phyloP scores from a whole-genome alignment of 1,140 invertebrate genomes.

The Trypoxylus dichotomus region DNA sequence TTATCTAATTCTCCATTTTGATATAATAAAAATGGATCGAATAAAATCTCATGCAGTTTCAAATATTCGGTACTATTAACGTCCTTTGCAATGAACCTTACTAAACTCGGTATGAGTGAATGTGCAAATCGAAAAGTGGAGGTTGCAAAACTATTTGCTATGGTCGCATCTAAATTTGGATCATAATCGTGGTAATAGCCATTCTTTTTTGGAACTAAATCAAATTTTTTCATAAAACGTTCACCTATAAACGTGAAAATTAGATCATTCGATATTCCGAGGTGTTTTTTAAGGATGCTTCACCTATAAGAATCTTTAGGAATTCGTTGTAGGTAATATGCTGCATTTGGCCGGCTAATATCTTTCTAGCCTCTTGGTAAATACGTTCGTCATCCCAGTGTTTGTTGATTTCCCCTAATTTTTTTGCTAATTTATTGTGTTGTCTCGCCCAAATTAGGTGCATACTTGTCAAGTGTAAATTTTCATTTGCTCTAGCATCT shows the following conservation, averaged over 20 bases:
- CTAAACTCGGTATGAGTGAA: conserved; percentile 73
- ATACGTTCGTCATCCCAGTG: conserved; percentile 80
- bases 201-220: conserved; percentile 61
- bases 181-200: conserved; percentile 73
- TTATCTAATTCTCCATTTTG: conserved; percentile 60
- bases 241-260: not conserved
- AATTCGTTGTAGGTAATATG: conserved; percentile 90
- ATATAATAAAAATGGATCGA: conserved; percentile 82
- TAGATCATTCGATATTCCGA: not conserved
- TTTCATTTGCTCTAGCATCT: conserved; percentile 78
- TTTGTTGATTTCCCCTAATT: conserved; percentile 70
- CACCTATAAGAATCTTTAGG: conserved; percentile 77
- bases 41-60: conserved; percentile 77
- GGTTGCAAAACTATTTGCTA: conserved; percentile 90
- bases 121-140: conserved; percentile 92
- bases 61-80: conserved; percentile 66
- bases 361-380: conserved; percentile 78
- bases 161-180: conserved; percentile 71
- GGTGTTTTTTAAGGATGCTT: conserved; percentile 37
- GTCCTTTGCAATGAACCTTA: conserved; percentile 64
- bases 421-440: conserved; percentile 76
- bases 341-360: conserved; percentile 82
- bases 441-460: conserved; percentile 78
- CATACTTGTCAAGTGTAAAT: conserved; percentile 81
- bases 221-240: conserved; percentile 50